These are phyloP conservation scores for Varanus komodoensis DNA, from an alignment of 2,113 vertebrate species.

Conservation along the genomic window DNA sequence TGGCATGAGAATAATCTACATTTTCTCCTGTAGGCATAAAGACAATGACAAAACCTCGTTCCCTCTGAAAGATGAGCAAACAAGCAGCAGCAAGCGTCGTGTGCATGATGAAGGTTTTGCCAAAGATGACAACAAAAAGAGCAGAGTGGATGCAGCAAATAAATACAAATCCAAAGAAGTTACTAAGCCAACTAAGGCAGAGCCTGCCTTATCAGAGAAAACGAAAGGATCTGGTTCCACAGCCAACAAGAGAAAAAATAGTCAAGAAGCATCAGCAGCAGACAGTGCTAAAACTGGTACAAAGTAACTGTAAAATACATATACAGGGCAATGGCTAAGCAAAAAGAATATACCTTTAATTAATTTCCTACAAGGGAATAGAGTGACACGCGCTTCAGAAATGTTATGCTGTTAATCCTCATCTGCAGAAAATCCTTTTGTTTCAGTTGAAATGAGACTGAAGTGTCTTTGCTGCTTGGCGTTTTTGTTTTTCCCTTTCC, in stretches of 20 bases:
- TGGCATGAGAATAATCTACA: constrained; percentile 52
- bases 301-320: neutral
- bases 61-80: constrained; percentile 51
- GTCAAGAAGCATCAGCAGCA: neutral
- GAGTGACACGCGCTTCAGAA: neutral
- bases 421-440: neutral
- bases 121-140: constrained; percentile 82
- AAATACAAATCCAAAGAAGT: neutral
- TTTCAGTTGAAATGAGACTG: neutral
- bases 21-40: constrained; percentile 76
- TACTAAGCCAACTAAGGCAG: constrained; percentile 4
- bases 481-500: no score
- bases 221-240: neutral
- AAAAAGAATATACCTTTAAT: neutral
- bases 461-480: neutral
- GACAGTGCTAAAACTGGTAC: constrained; percentile 47
- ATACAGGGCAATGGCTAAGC: neutral
- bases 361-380: constrained; percentile 7
- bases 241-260: neutral
- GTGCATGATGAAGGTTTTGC: constrained; percentile 68
- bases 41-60: constrained; percentile 60
- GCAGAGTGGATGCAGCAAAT: constrained; percentile 65
- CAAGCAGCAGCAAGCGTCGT: constrained; percentile 71
- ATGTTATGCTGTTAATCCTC: neutral
- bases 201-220: neutral